Conservation (phyloP, 2,888 invertebrate species). For the Torymus aiolomorphi region DNA sequence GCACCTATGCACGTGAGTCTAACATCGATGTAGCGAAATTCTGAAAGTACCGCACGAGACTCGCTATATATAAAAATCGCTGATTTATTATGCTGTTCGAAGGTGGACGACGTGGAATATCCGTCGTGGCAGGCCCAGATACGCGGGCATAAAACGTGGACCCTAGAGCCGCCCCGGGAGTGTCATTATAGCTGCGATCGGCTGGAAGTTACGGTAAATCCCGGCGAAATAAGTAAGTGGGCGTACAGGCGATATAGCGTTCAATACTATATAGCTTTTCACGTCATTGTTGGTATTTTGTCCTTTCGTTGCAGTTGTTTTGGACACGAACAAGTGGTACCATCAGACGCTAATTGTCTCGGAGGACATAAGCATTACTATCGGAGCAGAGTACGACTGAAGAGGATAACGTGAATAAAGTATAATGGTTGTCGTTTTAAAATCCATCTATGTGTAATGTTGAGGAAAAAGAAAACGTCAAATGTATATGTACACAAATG, state of each 20-base stretch:
- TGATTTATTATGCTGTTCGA: slow-evolving; percentile 7
- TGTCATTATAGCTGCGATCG: slow-evolving; percentile 87
- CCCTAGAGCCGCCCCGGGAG: slow-evolving; percentile 93
- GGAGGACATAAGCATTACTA: slow-evolving; percentile 94
- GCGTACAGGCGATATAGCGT: too few species aligned
- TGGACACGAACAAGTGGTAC: slow-evolving; percentile 97
- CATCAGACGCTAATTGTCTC: slow-evolving; percentile 93
- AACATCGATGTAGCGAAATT: too few species aligned
- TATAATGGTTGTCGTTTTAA: not conserved
- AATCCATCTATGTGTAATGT: slow-evolving; percentile 6
- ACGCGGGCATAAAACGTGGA: slow-evolving; percentile 91
- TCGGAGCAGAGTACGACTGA: slow-evolving; percentile 96
- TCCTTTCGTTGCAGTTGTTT: slow-evolving; percentile 82
- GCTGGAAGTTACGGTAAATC: slow-evolving; percentile 84
- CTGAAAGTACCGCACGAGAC: too few species aligned
- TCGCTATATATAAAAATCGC: not conserved
- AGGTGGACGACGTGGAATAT: slow-evolving; percentile 95
- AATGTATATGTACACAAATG: too few species aligned
- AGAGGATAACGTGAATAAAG: not conserved
- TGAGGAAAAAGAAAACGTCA: too few species aligned
- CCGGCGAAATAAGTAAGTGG: slow-evolving; percentile 93
- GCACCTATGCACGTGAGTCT: slow-evolving; percentile 94
- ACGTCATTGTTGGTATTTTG: too few species aligned
- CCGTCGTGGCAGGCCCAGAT: slow-evolving; percentile 99
- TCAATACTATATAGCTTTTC: too few species aligned